Evolutionary conservation across 2,888 invertebrate genomes (phyloP).

Genomic region (Tholera decimalis): DNA sequence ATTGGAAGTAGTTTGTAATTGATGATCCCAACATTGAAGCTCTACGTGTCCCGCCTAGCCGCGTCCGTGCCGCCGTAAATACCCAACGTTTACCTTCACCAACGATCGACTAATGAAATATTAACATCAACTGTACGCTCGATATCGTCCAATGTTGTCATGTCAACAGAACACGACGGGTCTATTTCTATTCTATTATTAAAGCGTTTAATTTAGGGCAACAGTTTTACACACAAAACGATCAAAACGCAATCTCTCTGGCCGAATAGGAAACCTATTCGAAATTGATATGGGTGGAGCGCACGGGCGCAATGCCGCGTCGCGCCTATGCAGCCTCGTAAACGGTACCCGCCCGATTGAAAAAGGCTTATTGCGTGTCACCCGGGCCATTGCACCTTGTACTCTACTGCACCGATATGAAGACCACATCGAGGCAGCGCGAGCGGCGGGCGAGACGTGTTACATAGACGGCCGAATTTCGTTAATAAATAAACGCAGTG

Average conservation of each 20-base stretch:
- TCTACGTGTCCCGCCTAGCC: constrained; percentile 67
- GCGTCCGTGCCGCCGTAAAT: constrained; percentile 53
- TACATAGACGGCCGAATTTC: constrained; percentile 88
- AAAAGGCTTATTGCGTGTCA: constrained; percentile 72
- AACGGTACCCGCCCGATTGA: constrained; percentile 77
- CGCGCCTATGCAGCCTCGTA: constrained; percentile 89
- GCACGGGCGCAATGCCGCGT: constrained; percentile 83
- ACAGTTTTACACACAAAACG: constrained; percentile 90
- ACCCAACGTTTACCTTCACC: constrained; percentile 75
- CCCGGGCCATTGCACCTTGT: constrained; percentile 59
- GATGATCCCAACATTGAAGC: constrained; percentile 77
- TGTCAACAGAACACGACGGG: constrained; percentile 80
- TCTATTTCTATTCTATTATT: constrained; percentile 90
- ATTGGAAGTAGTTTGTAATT: constrained; percentile 86
- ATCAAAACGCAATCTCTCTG: constrained; percentile 89
- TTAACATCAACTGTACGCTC: constrained; percentile 76
- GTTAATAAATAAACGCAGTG: constrained; percentile 91
- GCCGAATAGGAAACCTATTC: constrained; percentile 90
- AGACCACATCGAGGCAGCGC: constrained; percentile 66
- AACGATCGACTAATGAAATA: constrained; percentile 82
- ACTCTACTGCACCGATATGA: constrained; percentile 72
- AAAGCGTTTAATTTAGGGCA: constrained; percentile 90
- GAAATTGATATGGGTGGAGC: constrained; percentile 91
- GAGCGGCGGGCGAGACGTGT: constrained; percentile 73
- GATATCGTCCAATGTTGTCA: constrained; percentile 70